A percentile compares a stretch with the other conserved stretches of the same genome.
Conservation (phyloP, 2,797 vertebrate genomes). For the Nyctalus aviator region DNA sequence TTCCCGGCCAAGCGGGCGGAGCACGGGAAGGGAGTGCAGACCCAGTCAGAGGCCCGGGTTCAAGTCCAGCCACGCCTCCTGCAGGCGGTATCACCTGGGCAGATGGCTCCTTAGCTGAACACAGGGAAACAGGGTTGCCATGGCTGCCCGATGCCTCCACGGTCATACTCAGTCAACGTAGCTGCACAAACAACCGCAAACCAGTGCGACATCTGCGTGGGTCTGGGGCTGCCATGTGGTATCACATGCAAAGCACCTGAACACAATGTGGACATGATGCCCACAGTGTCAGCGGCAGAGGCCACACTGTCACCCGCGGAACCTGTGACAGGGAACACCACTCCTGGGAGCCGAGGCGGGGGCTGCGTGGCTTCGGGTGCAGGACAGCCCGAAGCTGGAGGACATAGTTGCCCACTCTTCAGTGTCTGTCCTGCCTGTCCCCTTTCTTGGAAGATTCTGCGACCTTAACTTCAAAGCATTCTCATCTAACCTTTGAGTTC, state of each 20-base stretch:
- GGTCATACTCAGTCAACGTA: neutral
- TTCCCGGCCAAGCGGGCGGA: neutral
- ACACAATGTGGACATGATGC: accelerated
- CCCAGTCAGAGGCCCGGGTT: neutral
- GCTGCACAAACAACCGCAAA: neutral
- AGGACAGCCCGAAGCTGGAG: neutral
- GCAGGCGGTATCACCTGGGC: accelerated
- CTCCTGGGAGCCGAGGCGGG: neutral
- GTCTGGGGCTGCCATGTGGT: neutral
- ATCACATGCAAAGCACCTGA: accelerated
- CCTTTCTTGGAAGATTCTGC: neutral
- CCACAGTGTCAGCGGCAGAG: accelerated
- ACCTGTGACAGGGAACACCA: accelerated
- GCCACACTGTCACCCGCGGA: neutral
- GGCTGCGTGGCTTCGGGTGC: neutral
- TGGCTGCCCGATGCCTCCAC: neutral
- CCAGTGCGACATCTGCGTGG: neutral
- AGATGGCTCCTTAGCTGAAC: neutral
- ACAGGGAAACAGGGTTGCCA: neutral
- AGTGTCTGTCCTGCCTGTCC: neutral
- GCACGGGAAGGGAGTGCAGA: neutral
- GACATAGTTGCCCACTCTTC: neutral
- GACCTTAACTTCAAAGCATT: neutral
- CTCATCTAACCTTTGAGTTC: conserved; percentile 14
- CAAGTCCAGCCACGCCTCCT: neutral